Conservation (phyloP, 37 sponge, comb jelly and placozoan species). For the Crambe crambe region DNA sequence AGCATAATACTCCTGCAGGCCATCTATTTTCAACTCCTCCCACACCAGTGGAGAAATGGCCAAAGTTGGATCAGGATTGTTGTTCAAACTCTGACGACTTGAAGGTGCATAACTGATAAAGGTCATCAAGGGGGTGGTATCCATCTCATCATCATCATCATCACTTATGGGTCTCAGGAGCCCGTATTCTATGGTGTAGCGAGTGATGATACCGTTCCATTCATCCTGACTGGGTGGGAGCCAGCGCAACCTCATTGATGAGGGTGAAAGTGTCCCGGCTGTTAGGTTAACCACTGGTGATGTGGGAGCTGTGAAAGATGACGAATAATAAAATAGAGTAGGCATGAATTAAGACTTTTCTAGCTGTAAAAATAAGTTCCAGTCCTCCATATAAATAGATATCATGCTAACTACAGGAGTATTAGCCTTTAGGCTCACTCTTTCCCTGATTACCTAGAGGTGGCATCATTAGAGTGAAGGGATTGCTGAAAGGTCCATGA, state of each 20-base stretch:
- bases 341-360: background rate
- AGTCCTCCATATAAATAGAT: too few relatives aligned
- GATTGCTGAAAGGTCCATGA: conserved; percentile 1
- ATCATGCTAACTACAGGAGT: too few relatives aligned
- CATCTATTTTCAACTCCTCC: background rate
- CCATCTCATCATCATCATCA: background rate
- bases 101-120: background rate
- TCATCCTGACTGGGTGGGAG: background rate
- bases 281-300: background rate
- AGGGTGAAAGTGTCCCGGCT: background rate
- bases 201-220: conserved; percentile 8
- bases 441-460: conserved; percentile 7
- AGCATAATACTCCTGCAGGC: conserved; percentile 4
- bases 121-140: background rate
- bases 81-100: background rate
- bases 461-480: background rate
- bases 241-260: background rate
- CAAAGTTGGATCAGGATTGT: background rate
- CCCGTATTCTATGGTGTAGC: conserved; percentile 4
- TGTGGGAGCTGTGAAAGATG: conserved; percentile 12
- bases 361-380: too few relatives aligned
- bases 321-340: too few relatives aligned
- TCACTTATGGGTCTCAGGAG: background rate
- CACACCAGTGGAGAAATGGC: background rate
- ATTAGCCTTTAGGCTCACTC: too few relatives aligned